Base-by-base conservation (phyloP, 2,797 vertebrate genomes). In the Sciurus vulgaris region DNA sequence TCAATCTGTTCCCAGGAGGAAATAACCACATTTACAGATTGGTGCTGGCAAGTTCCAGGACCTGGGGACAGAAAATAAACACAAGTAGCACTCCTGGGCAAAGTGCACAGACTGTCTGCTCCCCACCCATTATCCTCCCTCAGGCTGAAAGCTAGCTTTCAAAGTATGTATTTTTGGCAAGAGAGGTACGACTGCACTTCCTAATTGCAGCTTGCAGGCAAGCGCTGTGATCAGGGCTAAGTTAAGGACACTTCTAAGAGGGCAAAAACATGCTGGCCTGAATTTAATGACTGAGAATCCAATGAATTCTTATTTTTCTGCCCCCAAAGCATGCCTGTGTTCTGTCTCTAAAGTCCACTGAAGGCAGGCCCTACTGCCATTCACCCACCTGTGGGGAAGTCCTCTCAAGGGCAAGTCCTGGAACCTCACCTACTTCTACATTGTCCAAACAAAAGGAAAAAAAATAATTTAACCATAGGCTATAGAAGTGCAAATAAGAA, bases 81-180 rank as follows among this genome's bases (percentile, higher is more conserved):
- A 14, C 15, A 61, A 76, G 20, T 8, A 56, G 22, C 13, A 8
- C 8, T 82, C 54, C 12, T 12, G 7, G 54, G 54, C 7, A 47
- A 15, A 3, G 15, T 2, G 22, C 5, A 4, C 10, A 35, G 78
- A 38, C 38, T 9, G 30, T 33, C 38, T 67, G n/a, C 20, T 33
- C 28, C 33, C 18, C 0, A 14, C 15, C 3, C 7, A 2, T 54
- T 33, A 56, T 18, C 24, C 38, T 85, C 26, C 79, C 26, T 49
- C 28, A 63, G 77, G 51, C 72, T 69, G 20, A 44, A 6, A 26
- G 22, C 69, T 49, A 30, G 33, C 14, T 77, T 87, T 92, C 61
- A 61, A 70, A 91, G 59, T 35, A 35, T 44, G 2, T n/a, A 38
- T 91, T 94, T 96, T 95, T 85, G 59, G 77, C 38, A 78, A 24